Evolutionary conservation across 2,888 invertebrate species (phyloP).

Genomic region (Drosophila testacea): DNA sequence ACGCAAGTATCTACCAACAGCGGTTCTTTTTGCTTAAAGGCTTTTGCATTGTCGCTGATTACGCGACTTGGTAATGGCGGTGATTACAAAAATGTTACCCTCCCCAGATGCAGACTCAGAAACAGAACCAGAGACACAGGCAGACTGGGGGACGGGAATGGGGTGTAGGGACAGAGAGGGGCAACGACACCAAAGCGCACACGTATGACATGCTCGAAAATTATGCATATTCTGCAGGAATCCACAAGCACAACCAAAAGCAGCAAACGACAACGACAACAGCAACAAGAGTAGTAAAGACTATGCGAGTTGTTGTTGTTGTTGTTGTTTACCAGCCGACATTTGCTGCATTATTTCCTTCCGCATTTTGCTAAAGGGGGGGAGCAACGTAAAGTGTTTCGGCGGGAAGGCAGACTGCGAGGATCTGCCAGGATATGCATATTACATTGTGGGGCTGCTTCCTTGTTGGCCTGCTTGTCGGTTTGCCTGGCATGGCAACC

Average conservation of each 20-base stretch:
- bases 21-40: constrained; percentile 55
- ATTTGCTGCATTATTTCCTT: constrained; percentile 78
- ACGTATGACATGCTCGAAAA: constrained; percentile 74
- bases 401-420: constrained; percentile 44
- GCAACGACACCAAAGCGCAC: constrained; percentile 38
- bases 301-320: constrained; percentile 16
- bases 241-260: constrained; percentile 31
- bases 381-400: constrained; percentile 60
- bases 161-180: background rate
- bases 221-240: constrained; percentile 75
- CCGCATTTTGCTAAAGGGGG: constrained; percentile 52
- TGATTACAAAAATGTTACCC: constrained; percentile 72
- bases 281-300: constrained; percentile 20
- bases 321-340: constrained; percentile 50
- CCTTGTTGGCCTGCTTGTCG: constrained; percentile 25
- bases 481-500: constrained; percentile 17
- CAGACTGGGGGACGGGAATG: background rate
- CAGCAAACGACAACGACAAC: constrained; percentile 23
- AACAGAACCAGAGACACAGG: background rate
- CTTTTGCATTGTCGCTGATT: constrained; percentile 71
- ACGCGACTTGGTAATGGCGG: constrained; percentile 74
- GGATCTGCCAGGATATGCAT: constrained; percentile 64
- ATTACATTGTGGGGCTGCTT: constrained; percentile 68
- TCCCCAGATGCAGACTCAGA: constrained; percentile 12
- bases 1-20: constrained; percentile 26